Percentiles rank a stretch among this genome's conserved stretches.
phyloP scores from a whole-genome alignment of 2,113 vertebrate species.

The Poeciliopsis turrubarensis region DNA sequence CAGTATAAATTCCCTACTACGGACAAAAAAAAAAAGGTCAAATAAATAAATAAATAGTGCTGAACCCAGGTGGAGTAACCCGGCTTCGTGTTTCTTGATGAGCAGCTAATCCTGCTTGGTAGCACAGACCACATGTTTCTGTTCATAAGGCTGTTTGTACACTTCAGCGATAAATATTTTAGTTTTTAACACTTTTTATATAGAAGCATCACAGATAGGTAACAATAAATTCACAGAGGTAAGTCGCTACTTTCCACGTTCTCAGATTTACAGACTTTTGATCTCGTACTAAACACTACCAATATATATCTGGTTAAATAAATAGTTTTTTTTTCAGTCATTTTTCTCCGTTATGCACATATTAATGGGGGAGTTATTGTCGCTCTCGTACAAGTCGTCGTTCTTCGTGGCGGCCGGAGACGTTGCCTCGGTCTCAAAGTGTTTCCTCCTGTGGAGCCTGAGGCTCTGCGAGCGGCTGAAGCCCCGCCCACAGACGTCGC shows the following conservation, averaged over 20 bases:
- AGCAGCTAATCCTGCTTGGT: not conserved
- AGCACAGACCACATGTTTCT: not conserved
- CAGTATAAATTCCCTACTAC: no score
- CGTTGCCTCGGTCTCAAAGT: slow-evolving; percentile 47
- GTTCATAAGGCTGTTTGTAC: slow-evolving; percentile 2
- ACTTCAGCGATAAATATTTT: slow-evolving; percentile 28
- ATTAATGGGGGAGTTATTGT: slow-evolving; percentile 63
- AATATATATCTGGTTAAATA: slow-evolving; percentile 29
- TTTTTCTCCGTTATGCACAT: slow-evolving; percentile 66
- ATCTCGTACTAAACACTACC: slow-evolving; percentile 16
- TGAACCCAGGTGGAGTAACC: not conserved
- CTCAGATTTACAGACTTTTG: slow-evolving; percentile 7
- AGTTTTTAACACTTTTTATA: slow-evolving; percentile 17
- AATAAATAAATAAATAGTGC: not conserved
- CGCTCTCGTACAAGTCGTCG: slow-evolving; percentile 59
- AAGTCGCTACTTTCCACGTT: slow-evolving; percentile 23
- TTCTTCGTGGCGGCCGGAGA: slow-evolving; percentile 27
- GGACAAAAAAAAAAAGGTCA: not conserved
- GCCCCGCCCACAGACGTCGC: slow-evolving; percentile 71
- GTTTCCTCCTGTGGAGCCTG: slow-evolving; percentile 69
- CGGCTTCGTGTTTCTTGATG: not conserved
- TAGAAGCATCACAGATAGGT: slow-evolving; percentile 24
- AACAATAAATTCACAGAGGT: slow-evolving; percentile 45
- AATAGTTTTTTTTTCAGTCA: slow-evolving; percentile 38
- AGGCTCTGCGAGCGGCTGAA: slow-evolving; percentile 72